Conservation (phyloP, 2,113 vertebrate genomes). For the Irena cyanogastra region DNA sequence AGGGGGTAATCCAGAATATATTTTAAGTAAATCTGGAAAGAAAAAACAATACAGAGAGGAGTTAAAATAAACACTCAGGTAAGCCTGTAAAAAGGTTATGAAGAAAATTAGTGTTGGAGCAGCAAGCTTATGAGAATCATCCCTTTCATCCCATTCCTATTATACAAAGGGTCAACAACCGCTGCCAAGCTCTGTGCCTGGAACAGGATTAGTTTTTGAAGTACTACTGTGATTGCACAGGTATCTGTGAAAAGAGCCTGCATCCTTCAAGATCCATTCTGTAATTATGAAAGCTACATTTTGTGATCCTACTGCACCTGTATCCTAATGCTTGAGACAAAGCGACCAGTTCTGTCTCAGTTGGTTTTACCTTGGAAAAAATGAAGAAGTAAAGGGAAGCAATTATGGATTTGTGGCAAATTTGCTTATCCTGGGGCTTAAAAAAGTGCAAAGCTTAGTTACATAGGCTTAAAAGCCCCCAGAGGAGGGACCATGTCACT, state of each 20-base stretch:
- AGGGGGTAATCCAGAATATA: slow-evolving; percentile 97
- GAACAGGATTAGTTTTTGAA: not conserved
- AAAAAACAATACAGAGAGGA: not conserved
- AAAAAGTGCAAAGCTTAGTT: not conserved
- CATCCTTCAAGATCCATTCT: not conserved
- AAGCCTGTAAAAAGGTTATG: not conserved
- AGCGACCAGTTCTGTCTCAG: not conserved
- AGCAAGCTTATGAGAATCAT: not conserved
- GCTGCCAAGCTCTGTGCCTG: not conserved
- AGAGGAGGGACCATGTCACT: not conserved
- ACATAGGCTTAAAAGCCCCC: not conserved
- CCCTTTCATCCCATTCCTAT: not conserved
- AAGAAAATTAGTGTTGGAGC: not conserved
- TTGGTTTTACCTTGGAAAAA: not conserved
- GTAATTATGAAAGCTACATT: not conserved
- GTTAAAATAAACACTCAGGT: not conserved
- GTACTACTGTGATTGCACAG: not conserved
- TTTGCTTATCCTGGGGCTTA: not conserved
- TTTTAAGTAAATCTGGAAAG: slow-evolving; percentile 87
- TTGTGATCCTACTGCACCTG: not conserved
- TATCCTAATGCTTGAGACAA: not conserved
- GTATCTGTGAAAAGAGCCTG: not conserved
- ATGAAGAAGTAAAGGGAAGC: not conserved
- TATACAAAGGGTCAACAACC: not conserved
- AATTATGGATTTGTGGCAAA: not conserved